Evolutionary conservation across 2,888 invertebrate genomes (phyloP).

Genomic region (Elysia crispata): DNA sequence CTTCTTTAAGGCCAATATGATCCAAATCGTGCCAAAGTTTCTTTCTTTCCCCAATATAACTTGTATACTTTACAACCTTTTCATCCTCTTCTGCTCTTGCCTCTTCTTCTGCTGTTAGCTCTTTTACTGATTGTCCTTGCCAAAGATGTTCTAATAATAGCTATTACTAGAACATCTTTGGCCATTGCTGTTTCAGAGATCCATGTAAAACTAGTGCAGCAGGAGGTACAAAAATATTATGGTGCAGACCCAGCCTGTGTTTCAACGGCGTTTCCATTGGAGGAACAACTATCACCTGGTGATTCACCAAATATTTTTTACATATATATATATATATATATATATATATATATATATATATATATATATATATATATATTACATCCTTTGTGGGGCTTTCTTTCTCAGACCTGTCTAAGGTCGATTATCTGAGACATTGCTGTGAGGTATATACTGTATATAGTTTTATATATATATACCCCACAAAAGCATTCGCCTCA

Average conservation of each 20-base stretch:
- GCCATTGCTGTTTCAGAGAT: slow-evolving; percentile 57
- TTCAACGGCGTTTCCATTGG: slow-evolving; percentile 70
- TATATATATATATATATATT: no score
- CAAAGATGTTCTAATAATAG: no score
- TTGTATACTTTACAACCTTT: slow-evolving; percentile 62
- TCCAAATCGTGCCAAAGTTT: slow-evolving; percentile 69
- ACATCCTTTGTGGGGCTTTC: no score
- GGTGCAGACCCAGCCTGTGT: slow-evolving; percentile 65
- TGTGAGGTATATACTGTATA: no score
- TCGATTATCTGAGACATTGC: no score
- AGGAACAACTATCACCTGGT: slow-evolving; percentile 67
- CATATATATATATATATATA: no score
- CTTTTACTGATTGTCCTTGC: slow-evolving; percentile 54
- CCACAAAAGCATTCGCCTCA: no score
- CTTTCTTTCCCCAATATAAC: slow-evolving; percentile 70
- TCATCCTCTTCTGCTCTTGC: slow-evolving; percentile 56
- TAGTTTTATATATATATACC: no score
- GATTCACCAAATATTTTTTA: slow-evolving; percentile 75
- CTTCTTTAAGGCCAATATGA: slow-evolving; percentile 68
- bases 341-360: no score
- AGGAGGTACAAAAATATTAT: slow-evolving; percentile 52
- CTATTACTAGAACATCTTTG: no score
- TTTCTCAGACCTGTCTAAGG: no score
- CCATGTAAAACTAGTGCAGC: slow-evolving; percentile 56
- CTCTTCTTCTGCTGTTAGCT: no score